Evolutionary conservation across 2,888 invertebrate genomes (phyloP).

Genomic region (Athripsodes cinereus): DNA sequence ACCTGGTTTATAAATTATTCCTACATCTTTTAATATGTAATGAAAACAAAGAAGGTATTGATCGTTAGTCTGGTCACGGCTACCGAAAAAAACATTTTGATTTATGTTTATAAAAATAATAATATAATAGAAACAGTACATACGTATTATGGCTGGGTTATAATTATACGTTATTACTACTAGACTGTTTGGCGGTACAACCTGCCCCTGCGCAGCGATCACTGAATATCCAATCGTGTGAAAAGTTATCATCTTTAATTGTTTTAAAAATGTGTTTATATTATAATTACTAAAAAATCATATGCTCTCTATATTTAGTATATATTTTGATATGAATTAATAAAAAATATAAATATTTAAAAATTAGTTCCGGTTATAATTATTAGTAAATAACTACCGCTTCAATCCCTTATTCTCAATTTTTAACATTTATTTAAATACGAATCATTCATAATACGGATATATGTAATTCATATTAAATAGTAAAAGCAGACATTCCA

Average conservation of each 20-base stretch:
- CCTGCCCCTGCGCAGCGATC: slow-evolving; percentile 9
- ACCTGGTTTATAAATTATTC: no score
- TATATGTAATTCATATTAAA: no score
- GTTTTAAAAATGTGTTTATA: slow-evolving; percentile 4
- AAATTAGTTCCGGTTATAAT: no score
- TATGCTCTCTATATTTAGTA: not conserved
- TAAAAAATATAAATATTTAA: no score
- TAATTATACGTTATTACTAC: not conserved
- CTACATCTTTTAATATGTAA: slow-evolving; percentile 1
- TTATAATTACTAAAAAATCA: not conserved
- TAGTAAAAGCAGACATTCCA: no score
- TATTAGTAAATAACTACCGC: no score
- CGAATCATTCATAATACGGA: no score
- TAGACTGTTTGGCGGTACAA: slow-evolving; percentile 14
- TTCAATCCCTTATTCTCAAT: no score
- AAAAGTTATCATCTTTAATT: slow-evolving; percentile 27
- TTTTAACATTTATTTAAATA: no score
- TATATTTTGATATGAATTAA: no score
- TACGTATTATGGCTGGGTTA: not conserved
- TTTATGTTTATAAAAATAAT: slow-evolving; percentile 21
- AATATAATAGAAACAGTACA: not conserved
- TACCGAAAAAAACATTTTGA: slow-evolving; percentile 26
- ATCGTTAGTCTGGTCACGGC: slow-evolving; percentile 24
- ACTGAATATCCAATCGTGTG: slow-evolving; percentile 20
- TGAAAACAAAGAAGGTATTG: slow-evolving; percentile 25